Conservation (phyloP, 2,888 invertebrate genomes). For the Macaria liturata region DNA sequence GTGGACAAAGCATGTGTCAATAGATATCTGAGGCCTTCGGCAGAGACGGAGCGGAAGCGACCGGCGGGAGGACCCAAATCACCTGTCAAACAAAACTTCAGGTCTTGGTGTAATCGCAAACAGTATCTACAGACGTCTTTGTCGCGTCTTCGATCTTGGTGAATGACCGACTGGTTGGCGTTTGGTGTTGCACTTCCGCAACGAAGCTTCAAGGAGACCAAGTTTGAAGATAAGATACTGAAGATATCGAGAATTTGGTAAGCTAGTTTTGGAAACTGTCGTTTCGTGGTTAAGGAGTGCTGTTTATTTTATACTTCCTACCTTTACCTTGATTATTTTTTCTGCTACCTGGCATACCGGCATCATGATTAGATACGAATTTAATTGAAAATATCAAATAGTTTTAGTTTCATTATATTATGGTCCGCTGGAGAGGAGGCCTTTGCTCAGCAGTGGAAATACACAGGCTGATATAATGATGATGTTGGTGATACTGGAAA, state of each 20-base stretch:
- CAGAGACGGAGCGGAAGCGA: constrained; percentile 58
- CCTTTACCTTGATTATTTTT: no score
- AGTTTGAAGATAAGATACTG: background rate
- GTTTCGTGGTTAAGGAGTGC: no score
- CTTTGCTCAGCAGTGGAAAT: no score
- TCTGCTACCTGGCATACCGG: no score
- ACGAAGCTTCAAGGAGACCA: constrained; percentile 1
- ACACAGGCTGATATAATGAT: no score
- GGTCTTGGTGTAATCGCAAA: constrained; percentile 64
- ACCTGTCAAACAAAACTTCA: constrained; percentile 70
- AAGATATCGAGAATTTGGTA: background rate
- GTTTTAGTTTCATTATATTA: no score
- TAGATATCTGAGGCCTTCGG: constrained; percentile 51
- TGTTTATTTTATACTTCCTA: no score
- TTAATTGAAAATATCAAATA: no score
- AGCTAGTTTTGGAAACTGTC: background rate
- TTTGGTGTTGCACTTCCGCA: constrained; percentile 17
- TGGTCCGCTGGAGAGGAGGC: no score
- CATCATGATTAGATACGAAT: no score
- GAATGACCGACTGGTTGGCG: constrained; percentile 56
- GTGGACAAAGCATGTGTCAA: constrained; percentile 55
- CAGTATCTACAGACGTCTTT: constrained; percentile 72
- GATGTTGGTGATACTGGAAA: no score
- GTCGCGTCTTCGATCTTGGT: constrained; percentile 67
- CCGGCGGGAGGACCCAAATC: constrained; percentile 75